Evolutionary conservation across 53 echinoderm and acorn worm genomes (phyloP), one percentile per base, ranked within the genome.

Genomic region (Paelopatides confundens): DNA sequence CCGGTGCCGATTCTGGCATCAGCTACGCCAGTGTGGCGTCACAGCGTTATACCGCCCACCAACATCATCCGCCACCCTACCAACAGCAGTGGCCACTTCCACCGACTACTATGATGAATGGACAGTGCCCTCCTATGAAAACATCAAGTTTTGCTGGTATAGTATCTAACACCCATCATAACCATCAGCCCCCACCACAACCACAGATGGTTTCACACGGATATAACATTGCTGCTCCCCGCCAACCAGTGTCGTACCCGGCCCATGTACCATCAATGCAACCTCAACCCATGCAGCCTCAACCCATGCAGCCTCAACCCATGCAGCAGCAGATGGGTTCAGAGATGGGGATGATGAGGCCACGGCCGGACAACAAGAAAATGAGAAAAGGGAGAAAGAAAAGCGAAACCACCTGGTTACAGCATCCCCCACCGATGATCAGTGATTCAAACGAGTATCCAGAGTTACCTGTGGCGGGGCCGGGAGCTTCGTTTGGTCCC

Each of bases 401-500:
- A 58, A 62, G 28, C 64, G 67, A 54, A 52, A 24, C 32, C 65
- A 8, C 8, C 24, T 63, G 63, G 63, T 26, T 63, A 12, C 35
- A 66, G 9, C 86, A 69, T 18, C 90, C 87, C 27, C 93, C 97
- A 50, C 94, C 97, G 4, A 82, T 87, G 85, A 86, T 95, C 65
- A 85, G 76, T 40, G 95, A 97, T 71, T 82, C 77, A 62, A 87
- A 81, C 2, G 97, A 97, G 71, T 97, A 93, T 46, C 97, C 97
- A 31, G 95, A 93, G 49, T 82, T 97, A 12, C 93, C 97, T 21
- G 49, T 40, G 23, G 49, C 33, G 11, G 32, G 13, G 8, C 32
- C 68, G 7, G 31, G 31, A 12, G 77, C 49, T 1, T 31, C 30
- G 3, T 48, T 26, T 28, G 28, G 49, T 28, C 49, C 46, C 23